phyloP scores from a whole-genome alignment of 2,888 invertebrate genomes.

The Zelleria hepariella region DNA sequence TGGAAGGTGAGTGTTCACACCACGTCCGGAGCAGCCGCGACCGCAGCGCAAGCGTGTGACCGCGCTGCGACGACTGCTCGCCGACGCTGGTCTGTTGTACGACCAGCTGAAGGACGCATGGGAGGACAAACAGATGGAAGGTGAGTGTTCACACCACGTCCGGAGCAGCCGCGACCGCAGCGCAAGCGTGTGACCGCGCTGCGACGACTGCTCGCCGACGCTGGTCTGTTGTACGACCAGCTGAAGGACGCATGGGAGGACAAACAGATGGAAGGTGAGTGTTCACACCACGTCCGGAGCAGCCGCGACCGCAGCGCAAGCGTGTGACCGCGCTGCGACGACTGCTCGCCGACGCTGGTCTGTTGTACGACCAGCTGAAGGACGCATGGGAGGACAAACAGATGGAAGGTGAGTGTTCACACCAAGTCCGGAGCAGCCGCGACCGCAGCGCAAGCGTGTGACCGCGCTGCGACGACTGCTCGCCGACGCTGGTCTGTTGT shows the following conservation, averaged over 20 bases:
- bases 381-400: conserved; percentile 71
- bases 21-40: conserved; percentile 72
- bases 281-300: conserved; percentile 57
- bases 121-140: conserved; percentile 63
- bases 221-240: conserved; percentile 79
- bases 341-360: conserved; percentile 82
- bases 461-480: conserved; percentile 81
- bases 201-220: conserved; percentile 83
- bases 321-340: conserved; percentile 83
- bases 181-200: conserved; percentile 83
- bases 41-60: conserved; percentile 82
- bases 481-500: conserved; percentile 83
- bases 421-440: conserved; percentile 72
- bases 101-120: conserved; percentile 75
- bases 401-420: conserved; percentile 76
- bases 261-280: conserved; percentile 57
- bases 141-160: conserved; percentile 45
- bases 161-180: conserved; percentile 74
- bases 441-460: conserved; percentile 80
- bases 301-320: conserved; percentile 77
- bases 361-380: conserved; percentile 78
- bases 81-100: conserved; percentile 83
- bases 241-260: conserved; percentile 75
- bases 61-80: conserved; percentile 80
- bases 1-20: conserved; percentile 39